Base-by-base conservation (phyloP, 2,113 vertebrate genomes). In the Mirza zaza region DNA sequence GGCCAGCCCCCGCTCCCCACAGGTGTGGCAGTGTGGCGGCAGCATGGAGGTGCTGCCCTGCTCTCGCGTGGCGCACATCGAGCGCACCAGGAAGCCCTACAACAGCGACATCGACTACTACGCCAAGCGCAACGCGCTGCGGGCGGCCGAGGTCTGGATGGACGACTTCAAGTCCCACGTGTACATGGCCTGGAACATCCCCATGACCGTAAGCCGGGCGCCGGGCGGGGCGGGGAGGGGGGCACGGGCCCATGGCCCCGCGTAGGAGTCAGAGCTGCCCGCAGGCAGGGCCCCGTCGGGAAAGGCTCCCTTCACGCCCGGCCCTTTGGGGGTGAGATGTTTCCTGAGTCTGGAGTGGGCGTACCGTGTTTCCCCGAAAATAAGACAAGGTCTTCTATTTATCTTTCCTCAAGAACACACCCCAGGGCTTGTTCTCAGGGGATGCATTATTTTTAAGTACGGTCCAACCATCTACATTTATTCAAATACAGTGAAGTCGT, bases 151-250 rank as follows among this genome's bases (percentile, higher is more conserved):
- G 97, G 99, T 99, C 89, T 99, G 99, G 99, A 99, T 99, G 99
- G 99, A 99, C 3, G 98, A 99, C 98, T 99, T 99, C 98, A 99
- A 99, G 97, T 99, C 99, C 0, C 99, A 99, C 0, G 99, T 99
- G 67, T 99, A 99, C 98, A 99, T 99, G 99, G 99, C 99, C 27
- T 99, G 99, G 99, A 99, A 99, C 98, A 99, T 99, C 97, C 99
- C 99, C 77, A 99, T 99, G 99, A 99, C 99, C 0, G 99, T 99
- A 96, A 99, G 99, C 97, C 1, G 0, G 0, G 27, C 5, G 6
- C 23, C 1, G 8, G 39, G 42, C 0, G 0, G 48, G 27, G 21
- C 39, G 3, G 8, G 59, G 32, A n/a, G 20, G 0, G 45, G 5
- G 29, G 55, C 18, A 1, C 0, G 1, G 52, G 25, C 21, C 75